Base-by-base conservation (phyloP, 2,888 invertebrate genomes). In the Scaptomyza flava region DNA sequence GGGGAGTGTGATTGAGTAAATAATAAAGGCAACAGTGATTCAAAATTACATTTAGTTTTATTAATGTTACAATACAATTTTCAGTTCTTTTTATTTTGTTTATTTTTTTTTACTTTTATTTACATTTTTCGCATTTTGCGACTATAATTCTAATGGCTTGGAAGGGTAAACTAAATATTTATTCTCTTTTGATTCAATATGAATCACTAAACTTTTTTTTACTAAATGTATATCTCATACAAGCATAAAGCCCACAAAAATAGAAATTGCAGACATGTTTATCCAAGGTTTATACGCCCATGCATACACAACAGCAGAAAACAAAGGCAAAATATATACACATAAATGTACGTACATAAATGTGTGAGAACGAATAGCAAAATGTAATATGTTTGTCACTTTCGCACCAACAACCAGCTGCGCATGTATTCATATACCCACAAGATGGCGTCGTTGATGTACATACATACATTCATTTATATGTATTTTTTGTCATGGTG, bases 121-220 rank as follows among this genome's bases (percentile, higher is more conserved):
- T 68, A 68, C 54, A 23, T 12, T 59, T 27, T 59, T 68, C 17
- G 43, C 65, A 63, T 59, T 47, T 42, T 45, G 51, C 20, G 43
- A 63, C 63, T 67, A 71, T 17, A 43, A 27, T 46, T 46, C 59
- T 59, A 46, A 51, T 46, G 42, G 45, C 41, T 17, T 42, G 48
- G 36, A 62, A 59, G 33, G 33, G 43, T 54, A 46, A 20, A 23
- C 70, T 61, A 45, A 45, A 46, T 1, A 38, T 69, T 54, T 58
- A 43, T 23, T 48, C 9, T 51, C 34, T 68, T 38, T 38, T 46
- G 77, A 90, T 89, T 90, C 90, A 90, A 90, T 90, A 77, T 90
- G 89, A 90, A 90, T 85, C 89, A 86, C 53, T 48, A 45, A 59
- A 63, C 6, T 34, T 23, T 42, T 50, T 43, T 46, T 47, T 31